Evolutionary conservation across 1,140 invertebrate genomes (phyloP).

Genomic region (Arctopsyche grandis): DNA sequence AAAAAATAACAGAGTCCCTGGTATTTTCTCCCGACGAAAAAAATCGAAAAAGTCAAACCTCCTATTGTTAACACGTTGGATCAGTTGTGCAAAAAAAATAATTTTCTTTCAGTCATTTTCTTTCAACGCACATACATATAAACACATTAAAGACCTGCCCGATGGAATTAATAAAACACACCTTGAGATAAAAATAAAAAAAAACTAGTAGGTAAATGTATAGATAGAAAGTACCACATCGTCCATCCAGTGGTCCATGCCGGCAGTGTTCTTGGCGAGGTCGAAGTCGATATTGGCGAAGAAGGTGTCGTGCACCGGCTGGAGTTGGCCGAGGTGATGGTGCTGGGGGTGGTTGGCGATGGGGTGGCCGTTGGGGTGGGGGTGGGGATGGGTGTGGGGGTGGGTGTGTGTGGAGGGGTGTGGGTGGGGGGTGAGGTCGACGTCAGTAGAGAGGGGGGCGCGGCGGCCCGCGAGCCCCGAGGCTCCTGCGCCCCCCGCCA

Average conservation of each 20-base stretch:
- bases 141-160: no score
- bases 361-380: neutral
- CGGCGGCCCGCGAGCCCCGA: neutral
- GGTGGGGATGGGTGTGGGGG: neutral
- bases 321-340: neutral
- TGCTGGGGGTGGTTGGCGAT: neutral
- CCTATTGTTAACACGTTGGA: no score
- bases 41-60: no score
- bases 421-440: neutral
- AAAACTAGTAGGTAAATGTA: no score
- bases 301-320: constrained; percentile 29
- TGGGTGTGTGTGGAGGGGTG: neutral
- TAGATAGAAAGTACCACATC: constrained; percentile 41
- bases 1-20: no score
- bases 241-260: constrained; percentile 53
- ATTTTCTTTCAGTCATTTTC: no score
- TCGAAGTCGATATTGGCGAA: constrained; percentile 49
- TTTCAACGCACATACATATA: no score
- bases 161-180: no score
- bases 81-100: no score
- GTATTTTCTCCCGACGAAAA: no score
- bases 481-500: constrained; percentile 16
- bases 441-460: neutral
- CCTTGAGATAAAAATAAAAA: no score
- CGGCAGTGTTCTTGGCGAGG: constrained; percentile 25